Base-by-base conservation (phyloP, 2,888 invertebrate species). In the Epiblema foenella region DNA sequence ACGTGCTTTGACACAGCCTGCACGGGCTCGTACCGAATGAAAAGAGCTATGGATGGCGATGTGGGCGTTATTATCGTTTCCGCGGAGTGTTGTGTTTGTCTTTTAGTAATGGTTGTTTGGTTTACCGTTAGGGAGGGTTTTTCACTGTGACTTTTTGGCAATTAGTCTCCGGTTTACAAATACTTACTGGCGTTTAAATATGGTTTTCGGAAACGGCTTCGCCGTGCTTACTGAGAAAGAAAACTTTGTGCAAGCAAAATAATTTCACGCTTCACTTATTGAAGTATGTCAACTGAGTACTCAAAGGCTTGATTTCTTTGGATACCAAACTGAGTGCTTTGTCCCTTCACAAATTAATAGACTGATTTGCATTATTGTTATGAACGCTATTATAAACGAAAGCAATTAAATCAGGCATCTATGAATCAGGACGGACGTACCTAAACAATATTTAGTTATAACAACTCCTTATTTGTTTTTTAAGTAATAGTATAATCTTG, bases 1-100 rank as follows among this genome's bases (percentile, higher is more conserved):
- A 93, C 93, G 91, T 90, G 92, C 93, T 93, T 93, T 93, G 93
- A 93, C 93, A 93, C 90, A 89, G 89, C 85, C 88, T 89, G 91
- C 87, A 88, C 89, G 84, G 81, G 84, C 85, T 87, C 83, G 85
- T 83, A 84, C 87, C 87, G 89, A 88, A 89, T 93, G 91, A 92
- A 92, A 92, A 85, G 89, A 86, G 85, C 88, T 84, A 86, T 87
- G 85, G 89, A 87, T 87, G 86, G 81, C 83, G 83, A 84, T 85
- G 84, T 80, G 84, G 83, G 88, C 86, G 89, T 90, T 90, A 90
- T 89, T 89, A 91, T 88, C 86, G 86, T 84, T 85, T 81, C 81
- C 82, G 79, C 84, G 79, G 80, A 82, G 81, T 81, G 84, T 83
- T 81, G 79, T 75, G 75, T 70, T 84, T 85, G 87, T 87, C 85